Conservation (phyloP, 2,888 invertebrate genomes). For the Plagodis pulveraria region DNA sequence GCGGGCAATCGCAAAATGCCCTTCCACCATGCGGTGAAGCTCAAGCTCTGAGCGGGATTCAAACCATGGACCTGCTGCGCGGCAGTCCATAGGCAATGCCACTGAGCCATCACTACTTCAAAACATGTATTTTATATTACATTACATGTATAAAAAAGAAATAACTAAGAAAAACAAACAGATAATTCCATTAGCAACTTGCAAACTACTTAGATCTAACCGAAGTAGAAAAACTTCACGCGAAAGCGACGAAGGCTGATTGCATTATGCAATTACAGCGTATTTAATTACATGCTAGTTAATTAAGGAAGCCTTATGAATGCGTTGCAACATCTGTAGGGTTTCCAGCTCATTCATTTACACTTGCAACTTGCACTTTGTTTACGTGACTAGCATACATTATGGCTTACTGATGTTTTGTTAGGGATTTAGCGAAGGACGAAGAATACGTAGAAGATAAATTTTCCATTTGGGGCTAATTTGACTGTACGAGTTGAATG, state of each 20-base stretch:
- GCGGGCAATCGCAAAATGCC: too few relatives aligned
- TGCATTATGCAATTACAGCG: conserved; percentile 80
- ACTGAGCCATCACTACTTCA: too few relatives aligned
- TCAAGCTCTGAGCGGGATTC: too few relatives aligned
- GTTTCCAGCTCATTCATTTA: conserved; percentile 78
- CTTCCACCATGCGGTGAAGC: too few relatives aligned
- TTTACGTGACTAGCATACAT: conserved; percentile 17
- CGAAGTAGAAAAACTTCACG: conserved; percentile 5
- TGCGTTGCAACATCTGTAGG: conserved; percentile 62
- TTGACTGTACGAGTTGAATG: too few relatives aligned
- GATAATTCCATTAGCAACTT: not conserved
- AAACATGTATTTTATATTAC: too few relatives aligned
- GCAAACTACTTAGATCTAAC: not conserved
- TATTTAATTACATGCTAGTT: conserved; percentile 81
- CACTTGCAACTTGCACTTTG: conserved; percentile 75
- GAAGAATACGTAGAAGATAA: not conserved
- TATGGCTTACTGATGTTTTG: not conserved
- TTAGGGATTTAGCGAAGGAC: not conserved
- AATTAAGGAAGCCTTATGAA: conserved; percentile 77
- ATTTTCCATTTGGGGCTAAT: not conserved
- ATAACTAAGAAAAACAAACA: not conserved
- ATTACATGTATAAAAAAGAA: not conserved
- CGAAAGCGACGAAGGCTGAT: conserved; percentile 49
- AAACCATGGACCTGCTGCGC: too few relatives aligned
- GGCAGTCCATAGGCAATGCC: too few relatives aligned